Base-by-base conservation (phyloP, 2,888 invertebrate species). In the Drosophila rellima region DNA sequence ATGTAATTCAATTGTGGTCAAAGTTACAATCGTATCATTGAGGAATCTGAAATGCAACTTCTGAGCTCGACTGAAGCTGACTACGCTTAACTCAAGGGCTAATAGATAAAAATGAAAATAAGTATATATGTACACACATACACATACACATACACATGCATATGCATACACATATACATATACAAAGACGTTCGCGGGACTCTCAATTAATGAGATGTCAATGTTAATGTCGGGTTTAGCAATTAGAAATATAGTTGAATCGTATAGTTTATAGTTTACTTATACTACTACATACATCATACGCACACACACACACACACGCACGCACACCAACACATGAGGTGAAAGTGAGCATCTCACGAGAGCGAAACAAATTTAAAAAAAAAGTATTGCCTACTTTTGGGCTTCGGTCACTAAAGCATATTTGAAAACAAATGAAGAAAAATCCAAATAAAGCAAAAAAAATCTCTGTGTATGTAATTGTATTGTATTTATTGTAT, bases 401-500 rank as follows among this genome's bases (percentile, higher is more conserved):
- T 68, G 40, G 74, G 74, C 76, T 20, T 51, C 57, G 17, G 18
- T 44, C 55, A 29, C 35, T 26, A 17, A 26, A 15, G 23, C 15
- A 35, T 20, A 35, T 8, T 37, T 48, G n/a, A 40, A 26, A 39
- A 48, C 17, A 40, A 37, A 18, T n/a, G 18, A 31, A 54, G 11
- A 11, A 26, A 40, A 20, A 20, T 26, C 39, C 4, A 60, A 35
- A 4, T 23, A 15, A 42, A 50, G 23, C 10, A 51, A 20, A 47
- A 39, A 37, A 51, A 65, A 59, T 51, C 61, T 84, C 70, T 80
- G 74, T 83, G 79, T 78, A 80, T 68, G 69, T 80, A 74, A 80
- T 69, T 80, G 80, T 70, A 72, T 65, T 77, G 74, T 80, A 79
- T 57, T 78, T 62, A 82, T 54, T 80, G 78, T 75, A 73, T 75